Base-by-base conservation (phyloP, 2,113 vertebrate genomes). In the Atlantisia rogersi region DNA sequence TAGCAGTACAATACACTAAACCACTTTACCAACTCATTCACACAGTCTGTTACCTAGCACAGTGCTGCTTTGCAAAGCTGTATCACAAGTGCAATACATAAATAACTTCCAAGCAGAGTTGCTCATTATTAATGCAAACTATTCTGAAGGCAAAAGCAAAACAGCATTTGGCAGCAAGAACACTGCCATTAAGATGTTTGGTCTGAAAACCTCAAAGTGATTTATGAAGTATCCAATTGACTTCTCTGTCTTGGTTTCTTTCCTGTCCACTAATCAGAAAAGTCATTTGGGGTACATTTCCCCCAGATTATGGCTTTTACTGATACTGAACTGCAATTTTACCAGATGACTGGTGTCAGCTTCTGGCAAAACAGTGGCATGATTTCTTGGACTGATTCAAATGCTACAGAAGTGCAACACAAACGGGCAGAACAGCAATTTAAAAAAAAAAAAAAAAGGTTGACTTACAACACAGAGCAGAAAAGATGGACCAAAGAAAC, bases 101-200 rank as follows among this genome's bases (percentile, higher is more conserved):
- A 94, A 64, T 76, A 89, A 70, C 78, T 95, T 91, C 31, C 78
- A 85, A 93, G 91, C 44, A 82, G 82, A 82, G 50, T 4, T 67
- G 65, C 71, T 94, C 82, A 95, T 96, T 95, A 97, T 95, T 96
- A 95, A 96, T 93, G 93, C 91, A 95, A 94, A 94, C 53, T 90
- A 79, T 91, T 95, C 70, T 50, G 48, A 96, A 82, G 44, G 62
- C 63, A 94, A 95, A 95, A 82, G 58, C 83, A 94, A 95, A 96
- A 76, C 40, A 82, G 50, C 91, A 97, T 87, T 96, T 96, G 96
- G 94, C 93, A 95, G 84, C 59, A 77, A 69, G 55, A 86, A 80
- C 2, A 1, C 21, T 70, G 78, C 78, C 63, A 96, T 93, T 95
- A 97, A 85, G 87, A 65, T 0, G 2, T 60, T 87, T 73, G 53